A percentile compares a stretch with the other conserved stretches of the same genome.
phyloP scores from a whole-genome alignment of 2,113 vertebrate species.

The Myodes glareolus region DNA sequence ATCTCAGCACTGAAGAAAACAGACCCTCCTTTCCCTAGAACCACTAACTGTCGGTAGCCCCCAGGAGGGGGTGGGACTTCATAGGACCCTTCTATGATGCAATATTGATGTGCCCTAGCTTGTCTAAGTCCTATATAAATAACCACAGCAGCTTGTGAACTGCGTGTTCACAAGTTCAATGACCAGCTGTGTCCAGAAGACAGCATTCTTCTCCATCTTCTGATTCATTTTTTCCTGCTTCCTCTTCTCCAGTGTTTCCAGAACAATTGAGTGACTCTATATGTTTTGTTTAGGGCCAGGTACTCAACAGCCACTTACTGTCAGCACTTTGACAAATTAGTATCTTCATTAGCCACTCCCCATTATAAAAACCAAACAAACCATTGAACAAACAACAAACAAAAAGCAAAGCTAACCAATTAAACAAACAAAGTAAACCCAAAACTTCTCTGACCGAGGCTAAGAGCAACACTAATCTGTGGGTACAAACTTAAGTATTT shows the following conservation, averaged over 20 bases:
- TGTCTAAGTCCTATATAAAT: neutral
- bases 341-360: neutral
- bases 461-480: neutral
- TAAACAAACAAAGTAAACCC: neutral
- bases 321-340: neutral
- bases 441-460: neutral
- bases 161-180: neutral
- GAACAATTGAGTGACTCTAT: neutral
- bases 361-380: neutral
- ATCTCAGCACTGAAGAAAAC: neutral
- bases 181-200: neutral
- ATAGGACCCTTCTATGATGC: neutral
- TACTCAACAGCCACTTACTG: neutral
- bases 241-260: neutral
- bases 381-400: neutral
- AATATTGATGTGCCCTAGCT: no score
- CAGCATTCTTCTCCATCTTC: neutral
- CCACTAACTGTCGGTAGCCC: neutral
- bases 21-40: neutral
- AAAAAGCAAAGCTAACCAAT: neutral
- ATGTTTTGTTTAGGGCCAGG: neutral
- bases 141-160: neutral
- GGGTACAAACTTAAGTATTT: neutral
- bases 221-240: neutral
- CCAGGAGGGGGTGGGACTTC: neutral